Evolutionary conservation across 1,140 invertebrate species (phyloP), one percentile per base, ranked within the genome.

Genomic region (Musca domestica): DNA sequence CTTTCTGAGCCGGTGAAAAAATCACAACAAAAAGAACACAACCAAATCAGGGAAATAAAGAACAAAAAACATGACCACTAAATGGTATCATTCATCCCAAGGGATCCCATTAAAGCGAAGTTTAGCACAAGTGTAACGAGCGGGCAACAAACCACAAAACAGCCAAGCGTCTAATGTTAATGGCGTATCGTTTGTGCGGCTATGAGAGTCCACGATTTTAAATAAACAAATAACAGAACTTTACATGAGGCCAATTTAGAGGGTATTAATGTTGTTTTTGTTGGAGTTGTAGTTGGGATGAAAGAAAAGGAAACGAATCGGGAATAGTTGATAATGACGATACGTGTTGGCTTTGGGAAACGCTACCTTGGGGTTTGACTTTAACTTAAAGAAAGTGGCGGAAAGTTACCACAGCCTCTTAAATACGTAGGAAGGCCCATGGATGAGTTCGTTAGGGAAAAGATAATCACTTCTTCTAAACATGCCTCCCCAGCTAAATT

Each of bases 121-220:
- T 61, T 61, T 61, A 61, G 56, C 56, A 41, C 56, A 61, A 61
- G 54, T 61, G 56, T 61, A 61, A 61, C 56, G 41, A 61, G 48
- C 48, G 20, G 17, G 14, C 15, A 56, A 56, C 14, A 41, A 34
- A 20, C 20, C 5, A n/a, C n/a, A 22, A 20, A 51, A 51, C 6
- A 4, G 12, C 30, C 30, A 34, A 61, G 5, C 34, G 34, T 41
- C 34, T 10, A 41, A 41, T 41, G 6, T 41, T 41, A 41, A 41
- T 41, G 34, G 34, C 6, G 34, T 41, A 41, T 41, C 10, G 10
- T 41, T 41, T 41, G 34, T 10, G 12, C 12, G 34, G 34, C 12
- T 41, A 41, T 12, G 34, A 41, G 34, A 41, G 34, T 5, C 34
- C 30, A 61, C 20, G 27, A 61, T 61, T 61, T 61, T 61, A 34